These are phyloP conservation scores for Nymphalis c-album DNA, from an alignment of 2,888 invertebrate genomes.

Conservation along the genomic window DNA sequence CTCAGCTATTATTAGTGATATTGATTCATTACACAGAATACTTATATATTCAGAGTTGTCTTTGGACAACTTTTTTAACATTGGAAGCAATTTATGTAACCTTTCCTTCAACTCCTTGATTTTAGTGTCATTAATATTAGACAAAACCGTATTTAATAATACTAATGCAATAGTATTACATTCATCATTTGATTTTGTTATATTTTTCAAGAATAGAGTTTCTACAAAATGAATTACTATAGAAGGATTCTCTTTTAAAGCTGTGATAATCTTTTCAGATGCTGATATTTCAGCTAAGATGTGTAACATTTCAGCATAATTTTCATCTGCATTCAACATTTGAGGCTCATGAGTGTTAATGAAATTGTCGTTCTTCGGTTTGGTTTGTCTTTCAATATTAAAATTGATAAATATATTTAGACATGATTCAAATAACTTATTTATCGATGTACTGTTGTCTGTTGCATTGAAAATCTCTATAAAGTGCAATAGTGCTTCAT, in stretches of 20 bases:
- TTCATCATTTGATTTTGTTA: constrained; percentile 56
- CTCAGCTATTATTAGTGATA: constrained; percentile 55
- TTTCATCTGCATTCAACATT: constrained; percentile 55
- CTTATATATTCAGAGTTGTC: constrained; percentile 52
- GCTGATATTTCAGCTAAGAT: constrained; percentile 76
- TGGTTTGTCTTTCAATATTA: constrained; percentile 48
- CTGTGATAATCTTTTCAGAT: constrained; percentile 63
- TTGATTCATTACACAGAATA: constrained; percentile 63
- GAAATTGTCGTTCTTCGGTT: constrained; percentile 53
- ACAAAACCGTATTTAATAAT: constrained; percentile 66
- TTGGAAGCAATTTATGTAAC: constrained; percentile 57
- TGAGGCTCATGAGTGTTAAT: constrained; percentile 61
- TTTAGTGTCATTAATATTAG: constrained; percentile 52
- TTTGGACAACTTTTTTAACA: constrained; percentile 51
- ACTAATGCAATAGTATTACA: constrained; percentile 69
- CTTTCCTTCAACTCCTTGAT: constrained; percentile 44
- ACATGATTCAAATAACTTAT: constrained; percentile 57
- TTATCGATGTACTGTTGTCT: constrained; percentile 47
- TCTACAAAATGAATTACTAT: constrained; percentile 75
- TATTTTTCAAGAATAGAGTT: constrained; percentile 50
- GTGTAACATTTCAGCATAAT: constrained; percentile 73
- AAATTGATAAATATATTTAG: constrained; percentile 58
- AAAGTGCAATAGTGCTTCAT: constrained; percentile 57
- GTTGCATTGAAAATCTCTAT: constrained; percentile 55
- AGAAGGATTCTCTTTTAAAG: constrained; percentile 68